phyloP scores from a whole-genome alignment of 35 echinoderm and acorn worm species.

The Acanthaster planci region DNA sequence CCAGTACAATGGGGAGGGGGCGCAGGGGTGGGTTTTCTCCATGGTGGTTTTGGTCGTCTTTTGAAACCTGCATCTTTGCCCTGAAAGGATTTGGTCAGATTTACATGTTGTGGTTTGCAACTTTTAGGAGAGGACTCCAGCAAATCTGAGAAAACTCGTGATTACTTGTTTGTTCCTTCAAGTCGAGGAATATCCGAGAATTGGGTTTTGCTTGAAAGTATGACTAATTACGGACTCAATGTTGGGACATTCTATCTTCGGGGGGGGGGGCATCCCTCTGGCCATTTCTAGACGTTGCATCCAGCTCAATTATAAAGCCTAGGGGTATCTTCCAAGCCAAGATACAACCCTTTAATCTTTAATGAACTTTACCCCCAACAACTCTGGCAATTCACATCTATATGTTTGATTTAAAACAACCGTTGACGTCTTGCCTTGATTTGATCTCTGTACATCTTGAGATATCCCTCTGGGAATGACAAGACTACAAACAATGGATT shows the following conservation, averaged over 20 bases:
- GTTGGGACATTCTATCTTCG: background rate
- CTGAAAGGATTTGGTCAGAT: background rate
- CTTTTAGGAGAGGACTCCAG: background rate
- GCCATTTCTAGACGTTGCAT: background rate
- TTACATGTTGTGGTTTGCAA: background rate
- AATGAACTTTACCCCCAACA: background rate
- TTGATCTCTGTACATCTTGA: background rate
- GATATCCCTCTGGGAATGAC: constrained; percentile 14
- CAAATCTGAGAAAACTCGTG: constrained; percentile 12
- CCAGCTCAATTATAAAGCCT: background rate
- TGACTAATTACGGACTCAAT: too few relatives aligned
- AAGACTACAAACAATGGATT: background rate
- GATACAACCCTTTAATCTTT: constrained; percentile 14
- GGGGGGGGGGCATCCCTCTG: background rate
- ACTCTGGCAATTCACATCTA: background rate
- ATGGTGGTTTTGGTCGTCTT: background rate
- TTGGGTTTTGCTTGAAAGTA: too few relatives aligned
- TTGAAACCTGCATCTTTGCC: background rate
- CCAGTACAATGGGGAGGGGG: background rate
- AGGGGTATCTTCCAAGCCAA: background rate
- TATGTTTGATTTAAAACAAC: background rate
- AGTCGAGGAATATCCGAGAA: too few relatives aligned
- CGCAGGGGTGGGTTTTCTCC: background rate
- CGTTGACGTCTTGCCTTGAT: background rate
- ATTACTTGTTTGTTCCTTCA: background rate